These are phyloP conservation scores for Argynnis bischoffii DNA, from an alignment of 2,888 invertebrate genomes.

Conservation along the genomic window DNA sequence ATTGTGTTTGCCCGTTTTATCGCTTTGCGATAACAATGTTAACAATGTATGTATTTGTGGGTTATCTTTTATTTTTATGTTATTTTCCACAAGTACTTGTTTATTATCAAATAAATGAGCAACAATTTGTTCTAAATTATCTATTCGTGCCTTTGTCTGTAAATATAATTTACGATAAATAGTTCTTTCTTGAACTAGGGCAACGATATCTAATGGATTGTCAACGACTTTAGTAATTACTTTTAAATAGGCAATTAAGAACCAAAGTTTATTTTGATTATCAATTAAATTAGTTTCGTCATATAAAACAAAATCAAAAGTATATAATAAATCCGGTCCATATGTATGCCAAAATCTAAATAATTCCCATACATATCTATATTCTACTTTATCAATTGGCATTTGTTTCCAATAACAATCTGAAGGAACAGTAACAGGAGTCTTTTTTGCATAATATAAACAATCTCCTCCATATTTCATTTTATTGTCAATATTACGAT, in stretches of 20 bases:
- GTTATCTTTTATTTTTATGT: no score
- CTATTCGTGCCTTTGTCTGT: neutral
- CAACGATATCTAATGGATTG: no score
- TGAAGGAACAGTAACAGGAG: slow-evolving; percentile 1
- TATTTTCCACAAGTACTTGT: no score
- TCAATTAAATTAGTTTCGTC: slow-evolving; percentile 1
- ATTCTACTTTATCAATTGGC: neutral
- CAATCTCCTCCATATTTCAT: neutral
- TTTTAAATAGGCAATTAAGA: no score
- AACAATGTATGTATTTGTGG: no score
- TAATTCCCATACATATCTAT: neutral
- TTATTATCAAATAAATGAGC: no score
- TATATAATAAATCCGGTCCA: slow-evolving; percentile 12
- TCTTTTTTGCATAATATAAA: slow-evolving; percentile 6
- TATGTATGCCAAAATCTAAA: slow-evolving; percentile 2
- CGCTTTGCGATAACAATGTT: no score
- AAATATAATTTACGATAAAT: slow-evolving; percentile 11
- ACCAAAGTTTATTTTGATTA: neutral
- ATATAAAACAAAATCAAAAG: slow-evolving; percentile 8
- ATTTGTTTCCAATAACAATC: slow-evolving; percentile 5
- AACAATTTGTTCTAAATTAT: neutral
- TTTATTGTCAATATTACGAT: neutral
- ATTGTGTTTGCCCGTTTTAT: no score
- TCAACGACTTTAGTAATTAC: neutral
- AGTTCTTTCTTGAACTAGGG: neutral